phyloP scores from a whole-genome alignment of 2,113 vertebrate genomes.

The Nyctereutes procyonoides region DNA sequence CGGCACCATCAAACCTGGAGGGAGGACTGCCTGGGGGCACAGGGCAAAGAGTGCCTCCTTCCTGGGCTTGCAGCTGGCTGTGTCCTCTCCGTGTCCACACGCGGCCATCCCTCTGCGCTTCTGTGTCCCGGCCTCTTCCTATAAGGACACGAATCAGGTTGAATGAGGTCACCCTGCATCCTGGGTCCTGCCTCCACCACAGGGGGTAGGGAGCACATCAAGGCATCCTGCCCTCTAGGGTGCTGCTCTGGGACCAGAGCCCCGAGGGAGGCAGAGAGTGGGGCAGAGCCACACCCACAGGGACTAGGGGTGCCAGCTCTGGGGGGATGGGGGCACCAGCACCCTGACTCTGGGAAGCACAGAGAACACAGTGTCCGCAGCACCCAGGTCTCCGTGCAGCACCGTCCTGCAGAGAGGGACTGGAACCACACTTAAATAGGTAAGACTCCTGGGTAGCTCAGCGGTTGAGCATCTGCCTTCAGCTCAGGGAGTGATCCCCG shows the following conservation, averaged over 20 bases:
- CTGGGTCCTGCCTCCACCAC: background rate
- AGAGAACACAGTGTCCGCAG: no score
- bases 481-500: no score
- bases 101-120: background rate
- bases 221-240: no score
- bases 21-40: background rate
- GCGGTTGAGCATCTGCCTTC: no score
- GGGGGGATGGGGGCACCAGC: no score
- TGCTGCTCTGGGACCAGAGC: background rate
- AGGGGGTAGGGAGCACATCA: no score
- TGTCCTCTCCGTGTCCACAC: background rate
- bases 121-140: background rate
- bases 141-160: background rate
- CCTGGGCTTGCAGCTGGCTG: background rate
- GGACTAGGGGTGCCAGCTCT: background rate
- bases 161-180: no score
- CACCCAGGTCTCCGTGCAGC: fast-evolving
- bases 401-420: fast-evolving
- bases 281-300: no score
- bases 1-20: no score
- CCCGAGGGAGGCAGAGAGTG: background rate
- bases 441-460: background rate
- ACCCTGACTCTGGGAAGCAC: fast-evolving
- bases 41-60: background rate
- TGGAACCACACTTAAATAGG: background rate